phyloP scores from a whole-genome alignment of 2,113 vertebrate species.

The Melozone crissalis region DNA sequence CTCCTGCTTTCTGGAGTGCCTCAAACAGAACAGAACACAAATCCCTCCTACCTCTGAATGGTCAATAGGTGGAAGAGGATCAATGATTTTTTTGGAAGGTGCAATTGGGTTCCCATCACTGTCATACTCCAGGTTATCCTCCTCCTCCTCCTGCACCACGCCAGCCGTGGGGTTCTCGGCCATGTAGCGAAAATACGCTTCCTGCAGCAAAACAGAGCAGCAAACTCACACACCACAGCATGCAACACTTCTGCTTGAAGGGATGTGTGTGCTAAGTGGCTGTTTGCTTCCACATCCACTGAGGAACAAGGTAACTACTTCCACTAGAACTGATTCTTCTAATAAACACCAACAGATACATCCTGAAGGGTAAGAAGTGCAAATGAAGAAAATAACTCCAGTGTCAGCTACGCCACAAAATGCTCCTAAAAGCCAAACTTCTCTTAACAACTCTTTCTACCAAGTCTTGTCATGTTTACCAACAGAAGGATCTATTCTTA shows the following conservation, averaged over 20 bases:
- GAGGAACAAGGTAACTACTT: background rate
- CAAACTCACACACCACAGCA: conserved; percentile 47
- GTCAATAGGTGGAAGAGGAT: conserved; percentile 95
- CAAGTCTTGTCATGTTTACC: background rate
- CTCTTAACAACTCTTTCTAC: background rate
- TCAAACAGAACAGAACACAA: background rate
- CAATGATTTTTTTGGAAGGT: conserved; percentile 89
- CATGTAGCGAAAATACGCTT: conserved; percentile 99
- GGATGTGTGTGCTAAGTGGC: background rate
- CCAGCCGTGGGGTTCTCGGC: conserved; percentile 98
- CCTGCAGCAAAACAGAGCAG: conserved; percentile 87
- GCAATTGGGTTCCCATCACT: conserved; percentile 97
- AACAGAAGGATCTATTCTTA: background rate
- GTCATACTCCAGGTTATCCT: conserved; percentile 96
- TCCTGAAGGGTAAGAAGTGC: background rate
- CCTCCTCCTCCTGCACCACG: conserved; percentile 92
- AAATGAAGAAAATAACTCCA: conserved; percentile 4
- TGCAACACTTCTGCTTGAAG: background rate
- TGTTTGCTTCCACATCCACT: conserved; percentile 44
- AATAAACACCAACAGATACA: conserved; percentile 1
- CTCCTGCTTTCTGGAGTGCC: background rate
- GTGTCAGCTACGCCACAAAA: conserved; percentile 7
- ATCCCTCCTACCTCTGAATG: conserved; percentile 87
- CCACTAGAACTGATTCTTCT: conserved; percentile 38
- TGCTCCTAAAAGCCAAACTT: background rate